A percentile compares a stretch with the other conserved stretches of the same genome.
Conservation (phyloP, 2,888 invertebrate genomes). For the Chymomyza caudatula region DNA sequence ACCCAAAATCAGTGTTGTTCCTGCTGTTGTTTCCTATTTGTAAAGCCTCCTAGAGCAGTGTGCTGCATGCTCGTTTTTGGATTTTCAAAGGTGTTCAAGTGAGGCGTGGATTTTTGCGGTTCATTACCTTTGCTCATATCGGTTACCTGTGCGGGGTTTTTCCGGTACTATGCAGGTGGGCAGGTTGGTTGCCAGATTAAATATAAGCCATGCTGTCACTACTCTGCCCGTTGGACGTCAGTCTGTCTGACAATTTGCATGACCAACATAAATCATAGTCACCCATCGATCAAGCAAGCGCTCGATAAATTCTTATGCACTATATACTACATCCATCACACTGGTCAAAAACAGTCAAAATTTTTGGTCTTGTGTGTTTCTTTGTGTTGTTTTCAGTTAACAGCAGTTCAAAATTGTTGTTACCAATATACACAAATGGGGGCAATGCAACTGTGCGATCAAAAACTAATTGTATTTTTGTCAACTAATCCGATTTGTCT, state of each 20-base stretch:
- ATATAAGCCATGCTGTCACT: constrained; percentile 16
- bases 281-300: constrained; percentile 59
- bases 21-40: background rate
- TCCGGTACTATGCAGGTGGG: constrained; percentile 59
- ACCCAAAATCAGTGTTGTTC: constrained; percentile 32
- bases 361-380: background rate
- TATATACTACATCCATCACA: constrained; percentile 72
- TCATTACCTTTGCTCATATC: constrained; percentile 51
- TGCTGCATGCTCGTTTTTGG: constrained; percentile 15
- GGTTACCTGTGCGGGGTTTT: constrained; percentile 20
- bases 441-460: constrained; percentile 27
- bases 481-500: constrained; percentile 73
- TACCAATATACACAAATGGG: constrained; percentile 9
- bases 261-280: constrained; percentile 33
- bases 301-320: constrained; percentile 66
- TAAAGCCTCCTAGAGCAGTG: constrained; percentile 24
- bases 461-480: constrained; percentile 72
- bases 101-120: constrained; percentile 73
- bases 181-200: constrained; percentile 47
- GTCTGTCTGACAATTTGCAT: constrained; percentile 40
- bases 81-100: background rate
- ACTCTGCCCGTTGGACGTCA: constrained; percentile 41
- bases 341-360: background rate
- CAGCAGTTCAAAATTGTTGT: constrained; percentile 55
- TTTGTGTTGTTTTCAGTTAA: constrained; percentile 23